Conservation (phyloP, 2,797 vertebrate genomes). For the Tokudaia muenninki region DNA sequence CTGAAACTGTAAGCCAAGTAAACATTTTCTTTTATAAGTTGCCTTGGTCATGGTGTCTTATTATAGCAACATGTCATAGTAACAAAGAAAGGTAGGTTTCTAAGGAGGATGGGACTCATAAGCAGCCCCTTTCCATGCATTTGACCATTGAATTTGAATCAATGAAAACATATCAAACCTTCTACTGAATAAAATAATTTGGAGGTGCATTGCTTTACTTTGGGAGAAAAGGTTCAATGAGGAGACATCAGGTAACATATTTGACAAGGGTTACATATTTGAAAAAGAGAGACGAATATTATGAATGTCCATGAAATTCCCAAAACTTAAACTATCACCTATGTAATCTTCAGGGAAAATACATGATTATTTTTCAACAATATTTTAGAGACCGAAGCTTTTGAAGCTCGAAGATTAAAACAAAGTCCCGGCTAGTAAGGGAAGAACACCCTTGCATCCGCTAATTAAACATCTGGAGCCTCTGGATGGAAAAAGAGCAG, state of each 20-base stretch:
- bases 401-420: slow-evolving; percentile 32
- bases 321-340: background rate
- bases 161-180: background rate
- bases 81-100: background rate
- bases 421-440: background rate
- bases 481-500: background rate
- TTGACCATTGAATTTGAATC: background rate
- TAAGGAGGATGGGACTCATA: background rate
- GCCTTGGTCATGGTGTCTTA: background rate
- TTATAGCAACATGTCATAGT: background rate
- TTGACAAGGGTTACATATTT: background rate
- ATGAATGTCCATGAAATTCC: background rate
- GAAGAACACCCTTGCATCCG: background rate
- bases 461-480: background rate
- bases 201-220: background rate
- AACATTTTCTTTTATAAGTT: background rate
- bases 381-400: slow-evolving; percentile 25
- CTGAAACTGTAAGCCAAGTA: background rate
- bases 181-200: background rate
- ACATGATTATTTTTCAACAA: background rate
- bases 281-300: background rate
- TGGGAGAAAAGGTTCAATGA: background rate
- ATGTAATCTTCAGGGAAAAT: background rate
- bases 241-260: slow-evolving; percentile 16
- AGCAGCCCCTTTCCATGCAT: background rate